Base-by-base conservation (phyloP, 2,888 invertebrate genomes). In the Magallana nippona region DNA sequence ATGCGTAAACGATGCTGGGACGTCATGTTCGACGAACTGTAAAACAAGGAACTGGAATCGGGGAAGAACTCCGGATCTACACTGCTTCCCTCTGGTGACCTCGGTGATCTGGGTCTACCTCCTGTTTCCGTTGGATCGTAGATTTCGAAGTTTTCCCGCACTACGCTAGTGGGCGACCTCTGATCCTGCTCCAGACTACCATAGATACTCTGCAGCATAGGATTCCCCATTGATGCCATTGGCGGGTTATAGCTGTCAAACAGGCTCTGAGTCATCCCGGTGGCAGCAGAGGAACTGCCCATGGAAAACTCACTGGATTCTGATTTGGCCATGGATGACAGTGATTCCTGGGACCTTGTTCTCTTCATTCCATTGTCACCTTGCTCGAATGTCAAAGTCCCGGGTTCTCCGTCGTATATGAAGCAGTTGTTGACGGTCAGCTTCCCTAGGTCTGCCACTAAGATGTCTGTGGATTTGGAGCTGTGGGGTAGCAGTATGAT, bases 401-500 rank as follows among this genome's bases (percentile, higher is more conserved):
- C 92, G 19, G 81, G 58, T 11, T 88, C 86, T 19, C 94, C 94
- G 79, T 93, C 93, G 85, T 92, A 89, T 32, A 83, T 85, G 94
- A 98, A 98, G 86, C 95, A 95, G 94, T 98, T 98, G 90, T 96
- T 96, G 15, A 98, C 95, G 0, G 96, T 96, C 56, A 98, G 95
- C 89, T 96, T 96, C 1, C 97, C 97, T 58, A 98, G 95, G 93
- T 98, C 97, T 1, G 97, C 96, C 17, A 97, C 96, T 56, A 98
- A 95, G 84, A 98, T 95, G 89, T 96, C 96, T 57, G 96, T 96
- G 55, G 97, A 96, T 87, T 96, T 96, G 55, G 97, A 97, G 92
- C 97, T 97, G 87, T 97, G 96, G 0, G 98, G 99, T 86, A 98
- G 95, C 82, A 98, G 95, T 88, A 98, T 97, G 2, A 98, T 96